Base-by-base conservation (phyloP, 2,797 vertebrate species). In the Lophotriccus pileatus region DNA sequence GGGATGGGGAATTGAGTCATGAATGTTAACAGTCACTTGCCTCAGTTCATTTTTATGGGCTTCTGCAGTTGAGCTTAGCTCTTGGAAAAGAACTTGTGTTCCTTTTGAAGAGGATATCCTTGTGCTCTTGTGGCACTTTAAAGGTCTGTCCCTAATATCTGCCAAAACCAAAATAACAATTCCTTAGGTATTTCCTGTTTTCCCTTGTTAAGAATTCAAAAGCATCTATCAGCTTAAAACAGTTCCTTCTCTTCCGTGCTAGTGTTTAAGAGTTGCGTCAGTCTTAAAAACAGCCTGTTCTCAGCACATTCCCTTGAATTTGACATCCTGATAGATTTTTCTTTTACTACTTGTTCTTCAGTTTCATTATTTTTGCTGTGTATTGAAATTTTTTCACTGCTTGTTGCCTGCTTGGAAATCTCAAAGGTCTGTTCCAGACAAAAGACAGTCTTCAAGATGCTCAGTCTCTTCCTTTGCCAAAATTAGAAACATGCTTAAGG, bases 111-210 rank as follows among this genome's bases (percentile, higher is more conserved):
- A 95, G 82, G 90, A 95, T 87, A 87, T 96, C 91, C 82, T 91
- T 89, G 94, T 87, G 89, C 79, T 91, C 39, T 86, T 87, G 58
- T 95, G 69, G 49, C 72, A 46, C 62, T 91, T 92, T 72, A 93
- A 87, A 96, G 82, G 58, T 94, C 89, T 89, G 62, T 86, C 91
- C 76, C 50, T 72, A 41, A 73, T 72, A 86, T 91, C 66, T 93
- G 79, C 92, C 89, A 91, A 95, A 96, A 63, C n/a, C 19, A 89
- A 92, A 96, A 92, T 76, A 96, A 73, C 79, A 94, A 59, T 87
- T 95, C 76, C 87, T 84, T 62, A 92, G 89, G 50, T 95, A 92
- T 96, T 97, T 96, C 96, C 92, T 96, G 89, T 95, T 96, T 95
- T 95, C 80, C 78, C 1, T 2, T 92, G 59, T 70, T 94, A 74